A percentile compares a stretch with the other conserved stretches of the same genome.
phyloP scores from a whole-genome alignment of 2,797 vertebrate species.

The Trichosurus vulpecula region DNA sequence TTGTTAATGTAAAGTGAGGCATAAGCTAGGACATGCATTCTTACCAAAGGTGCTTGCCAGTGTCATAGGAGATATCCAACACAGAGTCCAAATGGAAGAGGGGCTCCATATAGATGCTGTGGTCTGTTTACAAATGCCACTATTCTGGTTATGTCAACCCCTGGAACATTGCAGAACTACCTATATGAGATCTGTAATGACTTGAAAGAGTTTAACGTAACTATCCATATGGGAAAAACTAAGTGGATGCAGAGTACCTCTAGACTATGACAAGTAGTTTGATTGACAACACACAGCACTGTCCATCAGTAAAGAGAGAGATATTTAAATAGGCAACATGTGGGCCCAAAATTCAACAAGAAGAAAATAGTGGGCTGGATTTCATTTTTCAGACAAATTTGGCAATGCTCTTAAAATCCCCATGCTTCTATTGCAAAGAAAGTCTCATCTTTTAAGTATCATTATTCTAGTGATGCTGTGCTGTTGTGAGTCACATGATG shows the following conservation, averaged over 20 bases:
- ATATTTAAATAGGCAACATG: neutral
- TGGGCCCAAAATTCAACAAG: neutral
- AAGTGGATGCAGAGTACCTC: neutral
- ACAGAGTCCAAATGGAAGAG: neutral
- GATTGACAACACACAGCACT: neutral
- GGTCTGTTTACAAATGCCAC: neutral
- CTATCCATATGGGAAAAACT: neutral
- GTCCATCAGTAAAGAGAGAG: neutral
- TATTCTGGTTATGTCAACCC: neutral
- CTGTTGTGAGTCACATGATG: neutral
- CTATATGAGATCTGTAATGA: neutral
- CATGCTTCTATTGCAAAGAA: neutral
- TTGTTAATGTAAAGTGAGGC: neutral
- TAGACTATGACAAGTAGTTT: neutral
- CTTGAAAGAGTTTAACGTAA: neutral
- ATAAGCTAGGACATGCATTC: neutral
- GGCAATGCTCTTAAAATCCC: neutral
- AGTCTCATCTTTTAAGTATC: neutral
- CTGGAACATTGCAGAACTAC: neutral
- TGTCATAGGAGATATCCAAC: neutral
- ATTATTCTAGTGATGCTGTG: neutral
- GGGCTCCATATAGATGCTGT: neutral
- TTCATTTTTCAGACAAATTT: neutral
- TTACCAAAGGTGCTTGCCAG: neutral
- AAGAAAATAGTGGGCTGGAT: neutral